These are phyloP conservation scores for Caenorhabditis sinica DNA, from an alignment of 2,888 invertebrate genomes.

Conservation along the genomic window DNA sequence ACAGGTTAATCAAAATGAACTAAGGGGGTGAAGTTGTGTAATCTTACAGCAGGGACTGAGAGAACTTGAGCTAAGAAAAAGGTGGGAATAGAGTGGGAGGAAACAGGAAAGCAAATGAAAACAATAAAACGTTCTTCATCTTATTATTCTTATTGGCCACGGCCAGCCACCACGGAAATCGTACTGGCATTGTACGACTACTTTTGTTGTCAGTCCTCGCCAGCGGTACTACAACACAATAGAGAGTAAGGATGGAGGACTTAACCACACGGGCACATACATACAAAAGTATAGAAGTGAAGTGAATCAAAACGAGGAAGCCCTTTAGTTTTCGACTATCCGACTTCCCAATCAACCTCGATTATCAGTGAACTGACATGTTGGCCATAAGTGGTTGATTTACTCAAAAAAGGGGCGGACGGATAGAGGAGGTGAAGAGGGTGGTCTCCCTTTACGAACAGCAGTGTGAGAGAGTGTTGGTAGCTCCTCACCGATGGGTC, in stretches of 20 bases:
- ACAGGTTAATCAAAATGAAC: too few species aligned
- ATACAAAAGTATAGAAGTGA: neutral
- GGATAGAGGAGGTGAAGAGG: slow-evolving; percentile 47
- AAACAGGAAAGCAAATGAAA: slow-evolving; percentile 51
- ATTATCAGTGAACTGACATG: slow-evolving; percentile 64
- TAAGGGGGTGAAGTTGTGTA: neutral
- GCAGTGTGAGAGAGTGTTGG: slow-evolving; percentile 8
- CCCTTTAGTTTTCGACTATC: neutral
- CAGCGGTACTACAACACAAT: slow-evolving; percentile 48
- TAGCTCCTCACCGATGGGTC: slow-evolving; percentile 48
- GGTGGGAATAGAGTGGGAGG: slow-evolving; percentile 19
- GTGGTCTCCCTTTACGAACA: slow-evolving; percentile 46
- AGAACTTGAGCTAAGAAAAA: slow-evolving; percentile 14
- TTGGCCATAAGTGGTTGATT: slow-evolving; percentile 64
- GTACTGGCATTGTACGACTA: slow-evolving; percentile 63
- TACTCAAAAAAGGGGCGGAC: slow-evolving; percentile 61
- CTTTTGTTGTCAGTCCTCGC: slow-evolving; percentile 41
- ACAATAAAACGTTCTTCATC: slow-evolving; percentile 55
- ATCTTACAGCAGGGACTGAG: neutral
- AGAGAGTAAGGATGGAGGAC: slow-evolving; percentile 27
- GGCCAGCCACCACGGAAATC: slow-evolving; percentile 38
- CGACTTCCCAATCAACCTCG: slow-evolving; percentile 21
- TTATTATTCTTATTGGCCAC: slow-evolving; percentile 21
- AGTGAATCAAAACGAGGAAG: slow-evolving; percentile 21
- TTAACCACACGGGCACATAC: slow-evolving; percentile 10